These are phyloP conservation scores for Caenorhabditis sp. DNA, from an alignment of 2,888 invertebrate genomes.

Conservation along the genomic window DNA sequence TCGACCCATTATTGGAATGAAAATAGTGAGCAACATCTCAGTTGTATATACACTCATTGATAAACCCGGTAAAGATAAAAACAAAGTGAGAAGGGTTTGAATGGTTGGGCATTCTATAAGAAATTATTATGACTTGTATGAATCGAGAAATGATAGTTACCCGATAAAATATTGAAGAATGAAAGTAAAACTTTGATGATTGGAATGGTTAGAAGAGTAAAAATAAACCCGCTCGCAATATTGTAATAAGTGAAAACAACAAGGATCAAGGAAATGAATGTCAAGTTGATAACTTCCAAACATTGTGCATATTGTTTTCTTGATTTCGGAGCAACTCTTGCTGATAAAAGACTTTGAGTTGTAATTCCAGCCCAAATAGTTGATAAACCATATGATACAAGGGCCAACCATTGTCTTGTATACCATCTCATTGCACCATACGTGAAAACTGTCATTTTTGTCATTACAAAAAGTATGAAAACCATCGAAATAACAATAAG, in stretches of 20 bases:
- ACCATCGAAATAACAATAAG: constrained; percentile 21
- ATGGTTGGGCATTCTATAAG: constrained; percentile 19
- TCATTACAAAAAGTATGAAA: constrained; percentile 23
- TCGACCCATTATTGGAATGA: constrained; percentile 62
- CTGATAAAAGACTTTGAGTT: constrained; percentile 32
- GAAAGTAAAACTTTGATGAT: constrained; percentile 13
- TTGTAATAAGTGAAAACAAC: constrained; percentile 49
- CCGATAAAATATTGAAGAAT: not conserved
- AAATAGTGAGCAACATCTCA: constrained; percentile 52
- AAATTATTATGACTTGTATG: no score
- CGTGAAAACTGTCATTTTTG: constrained; percentile 31
- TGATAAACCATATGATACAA: constrained; percentile 46
- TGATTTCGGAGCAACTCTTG: constrained; percentile 21
- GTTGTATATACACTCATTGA: constrained; percentile 51
- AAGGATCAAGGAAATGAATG: constrained; percentile 28
- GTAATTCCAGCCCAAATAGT: constrained; percentile 45
- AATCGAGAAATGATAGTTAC: no score
- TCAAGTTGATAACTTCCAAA: constrained; percentile 40
- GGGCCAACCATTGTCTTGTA: constrained; percentile 46
- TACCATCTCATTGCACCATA: constrained; percentile 48
- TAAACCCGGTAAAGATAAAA: constrained; percentile 46
- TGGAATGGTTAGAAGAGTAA: constrained; percentile 44
- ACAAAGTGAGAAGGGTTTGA: constrained; percentile 26
- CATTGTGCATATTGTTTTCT: constrained; percentile 17
- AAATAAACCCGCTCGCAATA: constrained; percentile 55